phyloP scores from a whole-genome alignment of 2,797 vertebrate species.

The Parauchenoglanis ngamensis region DNA sequence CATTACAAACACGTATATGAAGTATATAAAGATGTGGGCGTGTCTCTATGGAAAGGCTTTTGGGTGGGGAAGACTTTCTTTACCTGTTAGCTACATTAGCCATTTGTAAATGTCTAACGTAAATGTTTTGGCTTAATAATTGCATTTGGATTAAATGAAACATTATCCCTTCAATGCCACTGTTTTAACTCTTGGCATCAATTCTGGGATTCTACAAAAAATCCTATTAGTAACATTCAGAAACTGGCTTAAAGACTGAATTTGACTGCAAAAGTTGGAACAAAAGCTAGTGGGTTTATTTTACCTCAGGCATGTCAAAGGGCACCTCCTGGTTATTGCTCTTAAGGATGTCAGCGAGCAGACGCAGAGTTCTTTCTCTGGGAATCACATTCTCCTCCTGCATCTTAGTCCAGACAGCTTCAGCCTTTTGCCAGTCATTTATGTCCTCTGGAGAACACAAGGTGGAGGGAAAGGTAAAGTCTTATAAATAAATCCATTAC shows the following conservation, averaged over 20 bases:
- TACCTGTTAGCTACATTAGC: too few relatives aligned
- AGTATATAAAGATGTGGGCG: background rate
- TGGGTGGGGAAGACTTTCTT: background rate
- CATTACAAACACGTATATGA: background rate
- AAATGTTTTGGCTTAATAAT: background rate
- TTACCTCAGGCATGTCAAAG: conserved; percentile 88
- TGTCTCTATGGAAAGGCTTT: background rate
- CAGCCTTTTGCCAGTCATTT: conserved; percentile 82
- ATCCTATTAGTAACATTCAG: background rate
- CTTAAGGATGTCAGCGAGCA: conserved; percentile 82
- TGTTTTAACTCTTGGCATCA: background rate
- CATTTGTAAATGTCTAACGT: background rate
- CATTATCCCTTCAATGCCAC: background rate
- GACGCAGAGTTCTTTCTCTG: conserved; percentile 79
- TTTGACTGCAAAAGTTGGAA: background rate
- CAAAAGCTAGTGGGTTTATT: conserved; percentile 7
- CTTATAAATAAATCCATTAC: background rate
- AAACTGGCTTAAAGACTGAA: background rate
- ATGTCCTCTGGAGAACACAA: conserved; percentile 73
- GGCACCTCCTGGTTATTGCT: conserved; percentile 83
- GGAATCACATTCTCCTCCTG: conserved; percentile 93
- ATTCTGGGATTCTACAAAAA: background rate
- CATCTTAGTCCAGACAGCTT: conserved; percentile 89
- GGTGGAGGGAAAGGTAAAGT: too few relatives aligned
- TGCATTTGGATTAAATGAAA: background rate